phyloP scores from a whole-genome alignment of 2,113 vertebrate species.

The Takifugu bimaculatus region DNA sequence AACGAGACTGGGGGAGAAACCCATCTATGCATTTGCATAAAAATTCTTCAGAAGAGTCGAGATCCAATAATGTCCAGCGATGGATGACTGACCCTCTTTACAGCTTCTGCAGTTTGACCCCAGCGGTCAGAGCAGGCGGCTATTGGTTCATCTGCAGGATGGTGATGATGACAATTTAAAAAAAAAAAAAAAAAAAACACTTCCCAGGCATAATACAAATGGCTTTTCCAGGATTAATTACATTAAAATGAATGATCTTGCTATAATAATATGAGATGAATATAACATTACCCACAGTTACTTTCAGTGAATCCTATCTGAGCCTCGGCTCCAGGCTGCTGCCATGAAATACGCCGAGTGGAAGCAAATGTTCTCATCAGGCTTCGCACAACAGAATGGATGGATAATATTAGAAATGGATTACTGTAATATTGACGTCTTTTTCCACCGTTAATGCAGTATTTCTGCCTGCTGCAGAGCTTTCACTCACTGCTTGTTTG shows the following conservation, averaged over 20 bases:
- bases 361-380: no score
- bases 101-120: conserved; percentile 23
- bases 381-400: no score
- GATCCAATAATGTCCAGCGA: conserved; percentile 32
- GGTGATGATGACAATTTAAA: conserved; percentile 15
- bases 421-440: no score
- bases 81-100: conserved; percentile 61
- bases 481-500: no score
- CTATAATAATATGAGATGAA: conserved; percentile 20
- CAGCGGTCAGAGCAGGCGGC: conserved; percentile 19
- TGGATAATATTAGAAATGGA: no score
- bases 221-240: conserved; percentile 41
- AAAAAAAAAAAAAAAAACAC: conserved; percentile 12
- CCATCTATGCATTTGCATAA: neutral
- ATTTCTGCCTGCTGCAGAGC: no score
- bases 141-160: conserved; percentile 46
- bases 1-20: no score
- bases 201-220: conserved; percentile 25
- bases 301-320: conserved; percentile 27
- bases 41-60: neutral
- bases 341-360: neutral
- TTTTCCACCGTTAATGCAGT: no score
- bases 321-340: conserved; percentile 1
- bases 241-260: conserved; percentile 20
- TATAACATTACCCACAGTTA: conserved; percentile 19